Base-by-base conservation (phyloP, 2,888 invertebrate genomes). In the Macrosiphum euphorbiae region DNA sequence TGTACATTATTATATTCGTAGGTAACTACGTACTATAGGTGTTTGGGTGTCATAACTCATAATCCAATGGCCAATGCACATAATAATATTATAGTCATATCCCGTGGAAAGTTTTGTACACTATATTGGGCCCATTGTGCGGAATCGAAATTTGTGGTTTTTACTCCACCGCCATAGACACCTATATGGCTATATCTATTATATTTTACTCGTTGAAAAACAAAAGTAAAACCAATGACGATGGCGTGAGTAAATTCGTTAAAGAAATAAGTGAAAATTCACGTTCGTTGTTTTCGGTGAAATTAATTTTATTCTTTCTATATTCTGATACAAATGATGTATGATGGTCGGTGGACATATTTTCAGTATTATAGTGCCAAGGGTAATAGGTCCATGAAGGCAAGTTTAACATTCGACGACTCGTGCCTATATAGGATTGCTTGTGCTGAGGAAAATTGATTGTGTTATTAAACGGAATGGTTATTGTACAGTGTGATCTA, bases 71-170 rank as follows among this genome's bases (percentile, higher is more conserved):
- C 92, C 50, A 61, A 61, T 44, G 85, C 26, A 35, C 78, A 35
- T 35, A 47, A 35, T 35, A 47, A 67, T 67, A 35, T 35, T 78
- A 78, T 78, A 78, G 78, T 41, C 55, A 55, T 55, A 55, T 55
- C 35, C 52, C 67, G 61, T 87, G 88, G 92, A 92, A 92, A 92
- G 87, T 87, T 55, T 44, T 90, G 24, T n/a, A 47, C 78, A 24
- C 41, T 35, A 26, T 41, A 58, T n/a, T 28, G 84, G 7, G 26
- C 10, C 50, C 26, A 91, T 91, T 91, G 91, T 91, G n/a, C 44
- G 26, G 8, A 92, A 78, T 88, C 78, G 78, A 88, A 88, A 92
- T 92, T 92, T 92, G 92, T 88, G 92, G 92, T 92, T 88, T 88
- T 50, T 85, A 88, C 13, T 55, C 58, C 44, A 44, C 41, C 61